Conservation (phyloP, 2,888 invertebrate genomes). For the Spisula subtruncata region DNA sequence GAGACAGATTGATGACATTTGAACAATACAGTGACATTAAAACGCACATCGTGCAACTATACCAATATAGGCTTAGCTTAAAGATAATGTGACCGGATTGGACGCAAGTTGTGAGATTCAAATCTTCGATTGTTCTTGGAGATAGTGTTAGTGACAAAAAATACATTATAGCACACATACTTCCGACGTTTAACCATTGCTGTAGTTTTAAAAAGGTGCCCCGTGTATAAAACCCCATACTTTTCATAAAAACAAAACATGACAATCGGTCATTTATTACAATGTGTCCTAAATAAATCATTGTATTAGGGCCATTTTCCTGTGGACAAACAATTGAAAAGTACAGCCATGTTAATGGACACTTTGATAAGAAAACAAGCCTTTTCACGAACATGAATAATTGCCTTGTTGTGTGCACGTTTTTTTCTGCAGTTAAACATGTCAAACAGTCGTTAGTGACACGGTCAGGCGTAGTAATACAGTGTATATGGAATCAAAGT, state of each 20-base stretch:
- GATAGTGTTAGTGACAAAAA: too few relatives aligned
- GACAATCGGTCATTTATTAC: neutral
- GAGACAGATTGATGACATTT: too few relatives aligned
- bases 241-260: neutral
- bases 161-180: too few relatives aligned
- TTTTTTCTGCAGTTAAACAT: constrained; percentile 24
- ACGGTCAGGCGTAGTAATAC: constrained; percentile 8
- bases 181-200: too few relatives aligned
- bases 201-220: neutral
- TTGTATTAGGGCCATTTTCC: neutral
- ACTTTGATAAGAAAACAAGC: constrained; percentile 16
- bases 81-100: too few relatives aligned
- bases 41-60: too few relatives aligned
- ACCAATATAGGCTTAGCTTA: too few relatives aligned
- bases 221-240: neutral
- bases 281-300: constrained; percentile 1
- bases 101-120: too few relatives aligned
- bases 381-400: neutral
- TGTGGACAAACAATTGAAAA: constrained; percentile 8
- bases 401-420: constrained; percentile 17
- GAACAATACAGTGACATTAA: too few relatives aligned
- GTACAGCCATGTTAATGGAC: neutral
- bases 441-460: constrained; percentile 7
- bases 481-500: constrained; percentile 5
- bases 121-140: too few relatives aligned